phyloP scores from a whole-genome alignment of 2,888 invertebrate genomes.

The Chaetogeoica ovagalla region DNA sequence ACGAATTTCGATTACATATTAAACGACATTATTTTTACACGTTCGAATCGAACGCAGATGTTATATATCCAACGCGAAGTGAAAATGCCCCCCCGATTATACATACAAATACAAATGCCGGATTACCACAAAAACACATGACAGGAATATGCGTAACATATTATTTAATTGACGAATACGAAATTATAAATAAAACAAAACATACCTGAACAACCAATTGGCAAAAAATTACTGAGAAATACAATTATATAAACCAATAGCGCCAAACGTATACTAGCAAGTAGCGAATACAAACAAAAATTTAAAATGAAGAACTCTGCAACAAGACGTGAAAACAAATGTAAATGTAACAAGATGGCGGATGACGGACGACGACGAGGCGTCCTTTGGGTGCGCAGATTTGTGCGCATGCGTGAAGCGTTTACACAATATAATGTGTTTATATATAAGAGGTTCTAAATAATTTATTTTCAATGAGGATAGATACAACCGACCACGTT shows the following conservation, averaged over 20 bases:
- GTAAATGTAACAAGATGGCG: constrained; percentile 38
- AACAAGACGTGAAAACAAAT: not conserved
- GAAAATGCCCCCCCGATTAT: not conserved
- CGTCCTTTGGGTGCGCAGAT: constrained; percentile 16
- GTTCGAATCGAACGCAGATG: not conserved
- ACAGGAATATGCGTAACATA: not conserved
- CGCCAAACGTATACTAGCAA: not conserved
- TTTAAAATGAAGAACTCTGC: not conserved
- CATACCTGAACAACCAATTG: constrained; percentile 15
- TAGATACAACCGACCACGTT: not conserved
- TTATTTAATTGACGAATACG: not conserved
- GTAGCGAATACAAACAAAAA: not conserved
- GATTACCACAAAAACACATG: constrained; percentile 15
- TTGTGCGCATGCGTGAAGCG: constrained; percentile 23
- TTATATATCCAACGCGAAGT: not conserved
- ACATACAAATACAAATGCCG: not conserved
- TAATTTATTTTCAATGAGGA: not conserved
- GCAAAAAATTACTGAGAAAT: not conserved
- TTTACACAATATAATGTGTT: not conserved
- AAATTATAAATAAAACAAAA: not conserved
- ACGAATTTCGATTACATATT: too few relatives aligned
- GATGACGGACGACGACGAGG: constrained; percentile 22
- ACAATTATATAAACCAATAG: constrained; percentile 27
- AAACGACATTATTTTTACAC: too few relatives aligned
- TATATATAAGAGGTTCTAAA: constrained; percentile 28